Conservation (phyloP, 1,140 invertebrate species). For the Lepidurus apus region DNA sequence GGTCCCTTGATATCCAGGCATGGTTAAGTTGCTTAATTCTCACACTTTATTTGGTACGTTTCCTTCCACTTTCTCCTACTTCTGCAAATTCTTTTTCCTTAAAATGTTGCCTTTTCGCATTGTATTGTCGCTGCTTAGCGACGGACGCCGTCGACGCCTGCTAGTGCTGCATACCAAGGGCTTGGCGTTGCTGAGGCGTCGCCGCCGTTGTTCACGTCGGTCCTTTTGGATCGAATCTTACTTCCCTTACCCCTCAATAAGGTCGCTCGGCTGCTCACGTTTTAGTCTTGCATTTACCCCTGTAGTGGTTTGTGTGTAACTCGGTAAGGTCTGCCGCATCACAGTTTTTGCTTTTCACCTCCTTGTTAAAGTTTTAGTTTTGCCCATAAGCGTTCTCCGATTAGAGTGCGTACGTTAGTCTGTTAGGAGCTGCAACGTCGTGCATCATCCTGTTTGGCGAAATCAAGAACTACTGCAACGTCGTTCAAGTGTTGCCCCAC, state of each 20-base stretch:
- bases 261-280: background rate
- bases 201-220: constrained; percentile 6
- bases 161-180: background rate
- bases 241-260: background rate
- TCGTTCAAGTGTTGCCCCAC: background rate
- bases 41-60: too few species aligned
- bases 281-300: constrained; percentile 21
- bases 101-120: background rate
- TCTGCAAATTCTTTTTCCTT: too few species aligned
- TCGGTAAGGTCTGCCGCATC: background rate
- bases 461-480: too few species aligned
- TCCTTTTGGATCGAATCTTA: constrained; percentile 2
- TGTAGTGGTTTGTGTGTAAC: constrained; percentile 19
- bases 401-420: background rate
- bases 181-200: background rate
- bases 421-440: too few species aligned
- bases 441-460: too few species aligned
- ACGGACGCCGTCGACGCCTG: background rate
- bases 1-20: too few species aligned
- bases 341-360: background rate
- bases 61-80: too few species aligned
- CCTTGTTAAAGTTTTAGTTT: background rate
- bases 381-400: background rate
- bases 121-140: background rate
- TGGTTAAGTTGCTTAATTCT: too few species aligned